A percentile compares a stretch with the other conserved stretches of the same genome.
These are phyloP conservation scores for Pogonus chalceus DNA, from an alignment of 1,140 invertebrate species.

Conservation along the genomic window DNA sequence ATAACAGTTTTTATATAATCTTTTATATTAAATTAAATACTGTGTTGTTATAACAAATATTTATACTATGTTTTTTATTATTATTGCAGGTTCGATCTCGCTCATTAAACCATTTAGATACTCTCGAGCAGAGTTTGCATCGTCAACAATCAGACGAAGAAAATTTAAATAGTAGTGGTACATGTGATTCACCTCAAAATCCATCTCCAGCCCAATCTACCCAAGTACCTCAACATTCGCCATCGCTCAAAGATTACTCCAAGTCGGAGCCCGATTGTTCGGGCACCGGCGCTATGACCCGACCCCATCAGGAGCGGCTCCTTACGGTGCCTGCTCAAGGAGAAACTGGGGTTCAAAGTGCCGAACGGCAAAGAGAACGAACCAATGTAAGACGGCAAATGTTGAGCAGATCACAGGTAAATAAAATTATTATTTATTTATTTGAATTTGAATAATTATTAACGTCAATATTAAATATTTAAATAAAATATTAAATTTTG, in stretches of 20 bases:
- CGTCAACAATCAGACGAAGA: background rate
- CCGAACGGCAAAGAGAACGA: conserved; percentile 17
- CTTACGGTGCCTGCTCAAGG: conserved; percentile 22
- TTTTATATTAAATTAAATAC: too few species aligned
- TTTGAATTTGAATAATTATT: background rate
- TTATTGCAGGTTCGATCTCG: conserved; percentile 48
- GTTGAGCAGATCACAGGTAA: conserved; percentile 50
- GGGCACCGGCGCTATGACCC: too few species aligned
- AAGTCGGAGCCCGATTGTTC: conserved; percentile 35
- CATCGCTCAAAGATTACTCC: conserved; percentile 33
- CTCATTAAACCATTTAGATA: conserved; percentile 52
- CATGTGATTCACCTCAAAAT: conserved; percentile 8
- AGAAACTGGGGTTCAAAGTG: conserved; percentile 20
- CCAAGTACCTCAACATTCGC: too few species aligned
- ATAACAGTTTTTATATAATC: too few species aligned
- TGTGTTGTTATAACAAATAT: too few species aligned
- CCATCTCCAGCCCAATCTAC: background rate
- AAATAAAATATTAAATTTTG: background rate
- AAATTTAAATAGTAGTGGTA: conserved; percentile 12
- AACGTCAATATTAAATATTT: background rate
- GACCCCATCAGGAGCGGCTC: conserved; percentile 14
- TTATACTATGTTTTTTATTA: background rate
- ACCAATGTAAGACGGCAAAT: conserved; percentile 37
- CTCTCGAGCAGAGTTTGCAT: conserved; percentile 32
- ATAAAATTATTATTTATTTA: conserved; percentile 13